Base-by-base conservation (phyloP, 2,797 vertebrate genomes). In the Trematomus bernacchii region DNA sequence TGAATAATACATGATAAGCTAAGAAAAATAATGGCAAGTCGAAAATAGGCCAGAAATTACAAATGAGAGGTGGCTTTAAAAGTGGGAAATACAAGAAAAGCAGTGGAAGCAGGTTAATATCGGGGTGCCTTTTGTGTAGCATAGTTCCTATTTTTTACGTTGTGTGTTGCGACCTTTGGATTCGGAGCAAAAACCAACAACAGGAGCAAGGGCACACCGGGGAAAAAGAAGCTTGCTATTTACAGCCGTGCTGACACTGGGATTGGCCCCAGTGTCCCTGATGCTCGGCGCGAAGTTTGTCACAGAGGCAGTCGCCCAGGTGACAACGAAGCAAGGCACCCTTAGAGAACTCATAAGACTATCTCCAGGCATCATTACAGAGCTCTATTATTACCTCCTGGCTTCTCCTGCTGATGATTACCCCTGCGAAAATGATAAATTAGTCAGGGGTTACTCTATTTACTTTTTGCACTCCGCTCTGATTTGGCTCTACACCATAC, bases 1-100 rank as follows among this genome's bases (percentile, higher is more conserved):
- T 92, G 82, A 93, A 90, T 92, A 88, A 92, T 91, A 88, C 78
- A 90, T 82, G 67, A 84, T 66, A 57, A 82, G 76, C 73, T 84
- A 37, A 48, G 72, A 78, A 77, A 77, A 84, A 84, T 81, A 74
- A 84, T 71, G 72, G 43, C 60, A 73, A 76, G 60, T 27, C n/a
- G 53, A 65, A 88, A 93, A 78, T 73, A 83, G 66, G 70, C 64
- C 74, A 89, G 85, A 66, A 86, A 84, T 66, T 62, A 63, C 54
- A 83, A 77, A 70, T 78, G 71, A 71, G 61, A 84, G 85, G 80
- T 86, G 23, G 14, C 58, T 76, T 66, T 62, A 70, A 77, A n/a
- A 1, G 9, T 6, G 18, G n/a, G 21, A 30, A 60, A 18, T 84
- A 60, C 3, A 42, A 53, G 58, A 37, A 37, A 58, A 63, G 66